A percentile compares a stretch with the other conserved stretches of the same genome.
phyloP scores from a whole-genome alignment of 2,113 vertebrate genomes.

The Calypte anna region DNA sequence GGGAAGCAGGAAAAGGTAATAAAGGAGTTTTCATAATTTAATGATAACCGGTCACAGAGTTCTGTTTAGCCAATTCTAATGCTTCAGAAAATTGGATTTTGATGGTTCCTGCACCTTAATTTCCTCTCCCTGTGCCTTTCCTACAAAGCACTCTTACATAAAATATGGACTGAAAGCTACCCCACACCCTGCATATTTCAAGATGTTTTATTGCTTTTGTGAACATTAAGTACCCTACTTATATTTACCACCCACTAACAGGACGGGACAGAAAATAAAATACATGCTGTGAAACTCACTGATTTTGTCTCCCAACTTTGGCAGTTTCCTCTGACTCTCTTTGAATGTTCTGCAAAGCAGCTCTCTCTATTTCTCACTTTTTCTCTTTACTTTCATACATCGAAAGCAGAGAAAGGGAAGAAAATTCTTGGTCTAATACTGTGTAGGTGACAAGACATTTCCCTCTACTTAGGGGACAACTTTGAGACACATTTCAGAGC shows the following conservation, averaged over 20 bases:
- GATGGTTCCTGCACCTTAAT: conserved; percentile 59
- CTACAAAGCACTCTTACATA: not conserved
- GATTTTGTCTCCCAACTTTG: not conserved
- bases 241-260: not conserved
- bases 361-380: not conserved
- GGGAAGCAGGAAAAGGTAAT: conserved; percentile 6
- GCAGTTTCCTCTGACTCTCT: not conserved
- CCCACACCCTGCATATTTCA: not conserved
- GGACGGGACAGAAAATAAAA: not conserved
- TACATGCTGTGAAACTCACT: not conserved
- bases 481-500: not conserved
- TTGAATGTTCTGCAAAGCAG: not conserved
- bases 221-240: not conserved
- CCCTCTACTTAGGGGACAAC: not conserved
- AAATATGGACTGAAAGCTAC: conserved; percentile 5
- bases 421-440: not conserved
- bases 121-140: conserved; percentile 44
- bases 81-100: conserved; percentile 71
- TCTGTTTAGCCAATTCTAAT: conserved; percentile 62
- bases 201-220: not conserved
- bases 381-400: not conserved
- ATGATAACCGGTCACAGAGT: conserved; percentile 4
- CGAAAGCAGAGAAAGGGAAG: not conserved
- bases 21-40: conserved; percentile 52
- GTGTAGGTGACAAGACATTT: not conserved